Base-by-base conservation (phyloP, 2,888 invertebrate genomes). In the Ashinkailepas kermadecensis region DNA sequence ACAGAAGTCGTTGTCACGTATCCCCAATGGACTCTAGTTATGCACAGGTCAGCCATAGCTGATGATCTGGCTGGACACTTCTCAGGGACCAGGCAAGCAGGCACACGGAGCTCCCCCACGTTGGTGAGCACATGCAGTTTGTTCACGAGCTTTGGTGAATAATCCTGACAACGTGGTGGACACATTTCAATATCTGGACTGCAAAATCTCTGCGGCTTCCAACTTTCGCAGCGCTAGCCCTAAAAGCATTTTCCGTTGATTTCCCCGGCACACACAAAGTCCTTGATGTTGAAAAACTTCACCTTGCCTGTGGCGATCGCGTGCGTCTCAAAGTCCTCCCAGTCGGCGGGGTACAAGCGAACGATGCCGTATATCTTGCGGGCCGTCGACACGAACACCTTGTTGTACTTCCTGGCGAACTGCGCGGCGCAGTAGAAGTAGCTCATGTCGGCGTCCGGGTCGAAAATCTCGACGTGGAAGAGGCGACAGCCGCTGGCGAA, bases 381-480 rank as follows among this genome's bases (percentile, higher is more conserved):
- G 18, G 78, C 78, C 78, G 78, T 57, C 6, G 56, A 54, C n/a
- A 78, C 56, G n/a, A 78, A 57, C 58, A 58, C 58, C 25, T 79
- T 79, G 57, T 18, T 79, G 23, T n/a, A 9, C 58, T 79, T 59
- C 7, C 78, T 18, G n/a, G 57, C 56, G 78, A 78, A 78, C 57
- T 78, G 78, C 3, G 78, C 56, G 6, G 56, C 56, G 56, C 78
- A 78, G 78, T 78, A 78, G 56, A 78, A 78, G 78, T 78, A 56
- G 56, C 78, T 78, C 13, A 78, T 56, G n/a, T 39, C 39, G 13
- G 54, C 15, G 10, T 56, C 78, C 7, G 78, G 78, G 78, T 78
- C 78, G 78, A 58, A 79, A 23, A 79, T 59, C 79, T 79, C 79
- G 25, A 79, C 79, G 23, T 79, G 79, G 13, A 79, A 59, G 12